Conservation (phyloP, 2,797 vertebrate species). For the Pantherophis vulpinus region DNA sequence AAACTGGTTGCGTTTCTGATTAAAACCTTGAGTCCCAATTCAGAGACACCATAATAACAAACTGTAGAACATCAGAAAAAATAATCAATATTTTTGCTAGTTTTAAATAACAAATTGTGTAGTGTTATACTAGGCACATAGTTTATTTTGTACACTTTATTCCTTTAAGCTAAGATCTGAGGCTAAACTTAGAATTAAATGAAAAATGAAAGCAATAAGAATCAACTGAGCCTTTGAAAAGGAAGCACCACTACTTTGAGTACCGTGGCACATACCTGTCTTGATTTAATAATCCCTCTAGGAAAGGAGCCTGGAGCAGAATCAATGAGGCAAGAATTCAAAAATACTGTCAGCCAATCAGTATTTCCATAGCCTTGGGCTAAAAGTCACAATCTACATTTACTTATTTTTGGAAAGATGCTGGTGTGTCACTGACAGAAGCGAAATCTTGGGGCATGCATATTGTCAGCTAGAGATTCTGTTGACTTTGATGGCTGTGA, state of each 20-base stretch:
- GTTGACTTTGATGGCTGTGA: background rate
- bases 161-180: slow-evolving; percentile 17
- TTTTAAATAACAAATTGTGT: background rate
- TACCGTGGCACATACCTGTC: slow-evolving; percentile 33
- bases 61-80: background rate
- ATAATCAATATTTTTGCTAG: background rate
- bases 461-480: background rate
- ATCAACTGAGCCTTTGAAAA: slow-evolving; percentile 42
- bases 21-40: background rate
- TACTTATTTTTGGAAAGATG: slow-evolving; percentile 38
- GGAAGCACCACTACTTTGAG: slow-evolving; percentile 23
- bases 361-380: slow-evolving; percentile 38
- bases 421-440: slow-evolving; percentile 12
- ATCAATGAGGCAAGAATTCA: slow-evolving; percentile 47
- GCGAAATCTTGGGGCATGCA: background rate
- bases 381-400: slow-evolving; percentile 25
- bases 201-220: slow-evolving; percentile 54
- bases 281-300: slow-evolving; percentile 57
- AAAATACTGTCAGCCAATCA: slow-evolving; percentile 55
- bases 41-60: slow-evolving; percentile 6
- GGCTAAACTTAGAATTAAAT: slow-evolving; percentile 50
- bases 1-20: background rate
- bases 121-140: slow-evolving; percentile 4
- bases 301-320: slow-evolving; percentile 43
- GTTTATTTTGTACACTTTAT: background rate